Evolutionary conservation across 2,113 vertebrate species (phyloP).

Genomic region (Hemiprocne comata): DNA sequence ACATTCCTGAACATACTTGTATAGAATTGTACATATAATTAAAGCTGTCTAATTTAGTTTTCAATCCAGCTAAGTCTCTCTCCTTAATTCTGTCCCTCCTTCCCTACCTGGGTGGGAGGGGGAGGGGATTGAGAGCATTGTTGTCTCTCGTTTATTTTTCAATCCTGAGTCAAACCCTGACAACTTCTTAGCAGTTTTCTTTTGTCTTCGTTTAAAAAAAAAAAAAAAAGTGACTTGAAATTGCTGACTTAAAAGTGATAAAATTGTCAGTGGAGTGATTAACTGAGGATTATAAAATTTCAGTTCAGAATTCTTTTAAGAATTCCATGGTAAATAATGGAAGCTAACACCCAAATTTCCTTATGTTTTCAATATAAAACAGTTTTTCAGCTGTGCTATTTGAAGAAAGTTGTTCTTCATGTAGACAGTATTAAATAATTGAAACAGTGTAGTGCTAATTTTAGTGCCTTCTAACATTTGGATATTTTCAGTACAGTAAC

Average conservation of each 20-base stretch:
- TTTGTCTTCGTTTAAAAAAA: not conserved
- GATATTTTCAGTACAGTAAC: not conserved
- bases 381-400: not conserved
- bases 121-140: no score
- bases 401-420: not conserved
- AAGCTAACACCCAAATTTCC: not conserved
- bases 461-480: not conserved
- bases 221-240: not conserved
- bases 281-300: not conserved
- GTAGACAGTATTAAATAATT: conserved; percentile 20
- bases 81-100: no score
- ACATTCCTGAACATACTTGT: no score
- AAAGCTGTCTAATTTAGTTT: no score
- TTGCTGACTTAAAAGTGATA: not conserved
- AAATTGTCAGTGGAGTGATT: not conserved
- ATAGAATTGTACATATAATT: no score
- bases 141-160: no score
- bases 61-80: no score
- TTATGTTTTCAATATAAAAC: not conserved
- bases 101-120: no score
- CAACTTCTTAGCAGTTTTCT: not conserved
- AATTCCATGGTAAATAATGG: not conserved
- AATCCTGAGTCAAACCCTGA: no score
- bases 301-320: not conserved
- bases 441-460: conserved; percentile 25